Evolutionary conservation across 2,888 invertebrate genomes (phyloP).

Genomic region (Ennomos fuscantarius): DNA sequence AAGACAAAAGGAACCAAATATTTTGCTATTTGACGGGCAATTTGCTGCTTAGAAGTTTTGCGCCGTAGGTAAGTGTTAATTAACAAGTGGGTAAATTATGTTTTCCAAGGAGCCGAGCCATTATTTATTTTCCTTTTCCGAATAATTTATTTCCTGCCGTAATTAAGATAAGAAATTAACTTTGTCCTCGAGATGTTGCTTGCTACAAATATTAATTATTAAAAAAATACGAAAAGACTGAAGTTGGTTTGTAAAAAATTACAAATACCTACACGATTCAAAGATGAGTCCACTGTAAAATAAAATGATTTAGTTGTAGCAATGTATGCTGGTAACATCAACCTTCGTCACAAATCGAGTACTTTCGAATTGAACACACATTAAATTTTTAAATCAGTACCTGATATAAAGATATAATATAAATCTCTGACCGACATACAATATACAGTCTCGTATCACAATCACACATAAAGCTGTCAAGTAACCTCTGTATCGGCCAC

Average conservation of each 20-base stretch:
- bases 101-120: slow-evolving; percentile 29
- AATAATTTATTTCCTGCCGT: slow-evolving; percentile 39
- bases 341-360: too few species aligned
- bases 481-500: slow-evolving; percentile 46
- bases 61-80: slow-evolving; percentile 37
- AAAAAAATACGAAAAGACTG: slow-evolving; percentile 2
- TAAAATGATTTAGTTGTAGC: too few species aligned
- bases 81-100: slow-evolving; percentile 40
- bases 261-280: too few species aligned
- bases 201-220: slow-evolving; percentile 14
- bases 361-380: slow-evolving; percentile 28
- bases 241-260: too few species aligned
- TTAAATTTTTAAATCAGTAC: slow-evolving; percentile 32
- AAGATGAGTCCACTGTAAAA: too few species aligned
- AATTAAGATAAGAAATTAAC: slow-evolving; percentile 34
- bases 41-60: slow-evolving; percentile 33
- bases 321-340: too few species aligned
- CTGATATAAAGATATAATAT: slow-evolving; percentile 42
- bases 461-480: slow-evolving; percentile 56
- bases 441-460: slow-evolving; percentile 45
- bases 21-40: slow-evolving; percentile 35
- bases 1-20: slow-evolving; percentile 17
- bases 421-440: slow-evolving; percentile 43
- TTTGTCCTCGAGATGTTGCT: slow-evolving; percentile 27
- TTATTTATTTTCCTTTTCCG: slow-evolving; percentile 39